phyloP scores from a whole-genome alignment of 2,797 vertebrate species.

The Premnoplex brunnescens region DNA sequence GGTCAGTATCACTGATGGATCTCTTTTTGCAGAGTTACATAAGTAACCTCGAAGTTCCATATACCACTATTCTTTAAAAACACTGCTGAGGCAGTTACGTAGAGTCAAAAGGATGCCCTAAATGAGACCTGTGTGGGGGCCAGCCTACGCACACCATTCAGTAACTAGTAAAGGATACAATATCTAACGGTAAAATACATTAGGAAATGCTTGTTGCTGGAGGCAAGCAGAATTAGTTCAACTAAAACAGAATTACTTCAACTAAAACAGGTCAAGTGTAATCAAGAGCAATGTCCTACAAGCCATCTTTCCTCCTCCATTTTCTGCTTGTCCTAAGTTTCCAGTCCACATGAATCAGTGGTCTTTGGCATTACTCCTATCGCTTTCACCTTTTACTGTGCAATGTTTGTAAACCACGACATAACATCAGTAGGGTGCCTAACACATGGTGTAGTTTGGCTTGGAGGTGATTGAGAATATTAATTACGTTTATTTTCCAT shows the following conservation, averaged over 20 bases:
- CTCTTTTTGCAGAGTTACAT: neutral
- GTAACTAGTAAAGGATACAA: neutral
- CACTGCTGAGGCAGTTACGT: neutral
- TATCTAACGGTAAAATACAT: neutral
- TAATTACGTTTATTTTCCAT: neutral
- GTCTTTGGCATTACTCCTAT: fast-evolving
- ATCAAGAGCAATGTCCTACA: neutral
- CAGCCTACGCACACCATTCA: neutral
- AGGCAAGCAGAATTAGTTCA: slow-evolving; percentile 21
- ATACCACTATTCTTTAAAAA: neutral
- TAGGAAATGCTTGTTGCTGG: neutral
- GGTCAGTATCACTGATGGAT: neutral
- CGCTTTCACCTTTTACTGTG: neutral
- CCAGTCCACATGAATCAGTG: neutral
- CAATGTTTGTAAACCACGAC: neutral
- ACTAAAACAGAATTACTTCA: neutral
- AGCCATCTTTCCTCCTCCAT: neutral
- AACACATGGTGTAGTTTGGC: neutral
- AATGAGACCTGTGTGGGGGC: neutral
- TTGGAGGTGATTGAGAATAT: neutral
- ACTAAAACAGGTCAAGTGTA: neutral
- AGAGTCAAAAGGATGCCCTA: neutral
- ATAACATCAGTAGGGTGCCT: neutral
- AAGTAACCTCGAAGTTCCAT: neutral
- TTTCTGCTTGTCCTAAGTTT: neutral